Conservation (phyloP, 2,113 vertebrate genomes). For the Oryzias woworae region DNA sequence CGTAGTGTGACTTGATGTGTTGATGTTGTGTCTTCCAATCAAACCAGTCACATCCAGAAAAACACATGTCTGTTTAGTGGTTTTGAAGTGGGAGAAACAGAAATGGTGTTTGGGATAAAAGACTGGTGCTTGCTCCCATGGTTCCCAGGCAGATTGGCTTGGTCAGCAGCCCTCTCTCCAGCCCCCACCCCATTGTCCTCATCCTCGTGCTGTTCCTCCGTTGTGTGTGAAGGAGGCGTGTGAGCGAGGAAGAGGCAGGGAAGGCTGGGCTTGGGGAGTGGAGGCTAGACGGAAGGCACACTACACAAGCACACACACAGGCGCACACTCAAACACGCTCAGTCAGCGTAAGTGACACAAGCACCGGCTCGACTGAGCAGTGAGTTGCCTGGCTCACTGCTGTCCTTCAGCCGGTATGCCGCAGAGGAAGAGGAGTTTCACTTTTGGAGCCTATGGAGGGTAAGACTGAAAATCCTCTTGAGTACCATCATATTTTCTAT, state of each 20-base stretch:
- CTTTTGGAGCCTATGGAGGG: conserved; percentile 79
- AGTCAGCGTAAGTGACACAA: conserved; percentile 70
- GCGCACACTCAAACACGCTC: conserved; percentile 51
- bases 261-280: conserved; percentile 54
- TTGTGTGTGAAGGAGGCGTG: conserved; percentile 63
- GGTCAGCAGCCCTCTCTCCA: conserved; percentile 39
- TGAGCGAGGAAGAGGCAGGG: conserved; percentile 59
- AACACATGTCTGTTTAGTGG: background rate
- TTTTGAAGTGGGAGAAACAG: background rate
- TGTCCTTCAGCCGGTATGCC: conserved; percentile 65
- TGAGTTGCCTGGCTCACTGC: conserved; percentile 58
- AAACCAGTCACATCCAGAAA: background rate
- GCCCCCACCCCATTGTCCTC: conserved; percentile 18
- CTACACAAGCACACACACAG: conserved; percentile 15
- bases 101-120: too few species aligned
- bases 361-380: conserved; percentile 61
- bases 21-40: background rate
- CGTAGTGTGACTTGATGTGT: background rate
- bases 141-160: conserved; percentile 55
- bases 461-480: conserved; percentile 51
- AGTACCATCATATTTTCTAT: conserved; percentile 3
- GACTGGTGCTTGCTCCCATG: conserved; percentile 5
- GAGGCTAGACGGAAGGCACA: conserved; percentile 50
- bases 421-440: conserved; percentile 80
- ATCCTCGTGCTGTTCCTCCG: conserved; percentile 29